phyloP scores from a whole-genome alignment of 2,888 invertebrate genomes.

The Nudaria mundana region DNA sequence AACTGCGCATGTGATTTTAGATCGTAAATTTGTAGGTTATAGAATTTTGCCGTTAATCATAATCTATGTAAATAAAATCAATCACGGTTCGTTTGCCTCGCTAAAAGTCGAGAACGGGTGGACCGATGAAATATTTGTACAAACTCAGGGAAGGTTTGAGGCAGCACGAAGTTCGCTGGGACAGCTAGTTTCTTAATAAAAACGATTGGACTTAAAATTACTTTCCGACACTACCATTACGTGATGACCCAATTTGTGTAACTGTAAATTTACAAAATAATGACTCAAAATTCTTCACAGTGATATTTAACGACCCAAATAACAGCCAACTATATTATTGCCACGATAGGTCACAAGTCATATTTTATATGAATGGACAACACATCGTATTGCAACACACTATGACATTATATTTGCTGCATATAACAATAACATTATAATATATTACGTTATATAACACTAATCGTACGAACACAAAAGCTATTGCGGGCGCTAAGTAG shows the following conservation, averaged over 20 bases:
- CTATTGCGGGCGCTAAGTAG: conserved; percentile 16
- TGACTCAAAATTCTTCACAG: not conserved
- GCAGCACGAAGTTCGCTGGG: no score
- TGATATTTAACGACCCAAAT: not conserved
- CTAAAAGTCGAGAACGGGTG: no score
- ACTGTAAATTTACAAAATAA: not conserved
- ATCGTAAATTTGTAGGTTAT: no score
- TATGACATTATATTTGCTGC: conserved; percentile 1
- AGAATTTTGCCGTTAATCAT: no score
- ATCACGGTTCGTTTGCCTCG: no score
- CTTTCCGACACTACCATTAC: no score
- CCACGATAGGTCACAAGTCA: conserved; percentile 3
- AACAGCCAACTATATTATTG: not conserved
- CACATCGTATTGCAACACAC: conserved; percentile 6
- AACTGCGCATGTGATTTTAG: no score
- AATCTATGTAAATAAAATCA: no score
- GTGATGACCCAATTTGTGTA: not conserved
- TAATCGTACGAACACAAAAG: conserved; percentile 11
- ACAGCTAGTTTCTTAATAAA: no score
- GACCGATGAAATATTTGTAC: no score
- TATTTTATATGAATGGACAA: conserved; percentile 14
- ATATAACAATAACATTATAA: conserved; percentile 8
- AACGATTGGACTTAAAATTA: no score
- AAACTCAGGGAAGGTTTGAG: no score
- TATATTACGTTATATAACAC: conserved; percentile 28